phyloP scores from a whole-genome alignment of 2,888 invertebrate species.

The Plusia festucae region DNA sequence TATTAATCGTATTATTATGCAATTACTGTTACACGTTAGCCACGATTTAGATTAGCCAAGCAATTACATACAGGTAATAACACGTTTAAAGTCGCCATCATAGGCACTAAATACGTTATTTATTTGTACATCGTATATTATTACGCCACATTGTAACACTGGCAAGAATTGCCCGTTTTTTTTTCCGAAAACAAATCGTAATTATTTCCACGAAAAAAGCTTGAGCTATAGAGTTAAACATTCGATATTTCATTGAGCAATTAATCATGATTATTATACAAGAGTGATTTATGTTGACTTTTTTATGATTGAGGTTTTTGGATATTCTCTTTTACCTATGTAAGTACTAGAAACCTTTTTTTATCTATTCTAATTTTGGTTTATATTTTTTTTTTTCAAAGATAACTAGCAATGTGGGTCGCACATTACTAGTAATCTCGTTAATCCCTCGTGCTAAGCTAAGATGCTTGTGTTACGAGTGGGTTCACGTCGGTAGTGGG shows the following conservation, averaged over 20 bases:
- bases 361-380: no score
- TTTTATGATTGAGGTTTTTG: no score
- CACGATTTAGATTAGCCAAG: constrained; percentile 46
- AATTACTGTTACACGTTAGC: constrained; percentile 42
- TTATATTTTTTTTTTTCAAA: no score
- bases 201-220: not conserved
- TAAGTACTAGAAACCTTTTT: no score
- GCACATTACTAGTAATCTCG: no score
- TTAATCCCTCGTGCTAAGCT: no score
- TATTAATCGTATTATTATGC: constrained; percentile 50
- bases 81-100: constrained; percentile 41
- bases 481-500: no score
- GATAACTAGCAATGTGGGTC: no score
- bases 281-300: not conserved
- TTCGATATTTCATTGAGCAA: not conserved
- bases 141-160: constrained; percentile 20
- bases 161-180: not conserved
- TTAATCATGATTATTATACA: not conserved
- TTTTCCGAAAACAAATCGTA: not conserved
- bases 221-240: not conserved
- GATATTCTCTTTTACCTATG: no score
- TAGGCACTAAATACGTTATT: constrained; percentile 30
- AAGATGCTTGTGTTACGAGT: no score
- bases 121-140: constrained; percentile 32
- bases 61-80: constrained; percentile 49